These are phyloP conservation scores for Drosophila mauritiana DNA, from an alignment of 1,140 invertebrate genomes.

Conservation along the genomic window DNA sequence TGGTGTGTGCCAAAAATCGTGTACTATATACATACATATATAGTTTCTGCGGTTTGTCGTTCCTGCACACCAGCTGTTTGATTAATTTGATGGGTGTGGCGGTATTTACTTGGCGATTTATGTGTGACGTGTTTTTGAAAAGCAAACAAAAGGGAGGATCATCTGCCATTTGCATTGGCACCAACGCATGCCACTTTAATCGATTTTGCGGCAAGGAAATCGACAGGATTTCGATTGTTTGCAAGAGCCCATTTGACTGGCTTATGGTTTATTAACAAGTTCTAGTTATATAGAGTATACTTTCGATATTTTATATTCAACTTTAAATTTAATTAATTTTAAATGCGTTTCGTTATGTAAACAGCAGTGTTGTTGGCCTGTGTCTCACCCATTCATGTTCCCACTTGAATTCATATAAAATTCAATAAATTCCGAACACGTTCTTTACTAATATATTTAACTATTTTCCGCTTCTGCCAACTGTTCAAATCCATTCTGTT, in stretches of 20 bases:
- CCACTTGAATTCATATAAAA: constrained; percentile 9
- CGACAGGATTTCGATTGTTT: neutral
- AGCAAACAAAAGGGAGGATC: constrained; percentile 12
- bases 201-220: neutral
- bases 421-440: constrained; percentile 12
- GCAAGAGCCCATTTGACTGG: neutral
- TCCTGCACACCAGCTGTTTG: constrained; percentile 26
- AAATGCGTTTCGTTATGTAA: neutral
- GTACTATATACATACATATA: neutral
- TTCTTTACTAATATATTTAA: constrained; percentile 21
- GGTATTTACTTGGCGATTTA: constrained; percentile 33
- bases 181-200: constrained; percentile 4
- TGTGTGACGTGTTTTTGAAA: constrained; percentile 7
- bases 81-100: constrained; percentile 49
- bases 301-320: too few species aligned
- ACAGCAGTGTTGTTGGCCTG: neutral
- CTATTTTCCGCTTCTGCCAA: constrained; percentile 8
- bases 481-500: constrained; percentile 15
- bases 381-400: neutral
- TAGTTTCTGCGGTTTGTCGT: constrained; percentile 18
- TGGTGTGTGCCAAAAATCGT: constrained; percentile 42
- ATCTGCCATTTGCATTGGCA: neutral
- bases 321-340: too few species aligned
- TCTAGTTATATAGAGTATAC: neutral
- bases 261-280: neutral